Evolutionary conservation across 2,113 vertebrate genomes (phyloP).

Genomic region (Macroglossus sobrinus): DNA sequence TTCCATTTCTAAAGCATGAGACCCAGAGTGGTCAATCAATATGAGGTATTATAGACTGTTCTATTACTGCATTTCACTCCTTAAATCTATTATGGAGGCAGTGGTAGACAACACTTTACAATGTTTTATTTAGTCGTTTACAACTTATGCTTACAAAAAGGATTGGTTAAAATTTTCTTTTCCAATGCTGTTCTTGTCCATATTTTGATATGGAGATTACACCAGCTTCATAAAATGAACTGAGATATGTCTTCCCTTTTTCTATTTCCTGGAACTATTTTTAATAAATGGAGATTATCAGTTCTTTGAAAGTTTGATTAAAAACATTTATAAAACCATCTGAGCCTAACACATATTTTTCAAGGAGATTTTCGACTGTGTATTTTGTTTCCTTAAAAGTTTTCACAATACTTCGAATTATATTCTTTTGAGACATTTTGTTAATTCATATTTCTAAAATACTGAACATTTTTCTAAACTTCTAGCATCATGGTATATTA

Average conservation of each 20-base stretch:
- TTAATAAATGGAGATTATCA: background rate
- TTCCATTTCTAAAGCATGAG: background rate
- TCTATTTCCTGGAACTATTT: background rate
- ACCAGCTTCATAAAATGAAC: background rate
- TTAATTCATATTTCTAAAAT: background rate
- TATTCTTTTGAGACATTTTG: background rate
- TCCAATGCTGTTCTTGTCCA: background rate
- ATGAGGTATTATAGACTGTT: background rate
- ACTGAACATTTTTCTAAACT: background rate
- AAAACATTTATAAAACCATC: background rate
- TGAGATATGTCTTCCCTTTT: background rate
- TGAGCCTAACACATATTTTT: background rate
- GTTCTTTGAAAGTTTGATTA: background rate
- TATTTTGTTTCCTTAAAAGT: background rate
- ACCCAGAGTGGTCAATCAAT: background rate
- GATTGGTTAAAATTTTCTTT: background rate
- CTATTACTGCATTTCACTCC: background rate
- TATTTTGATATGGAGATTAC: background rate
- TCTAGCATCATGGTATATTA: background rate
- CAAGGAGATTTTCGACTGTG: background rate
- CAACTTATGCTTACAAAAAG: background rate
- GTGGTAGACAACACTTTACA: background rate
- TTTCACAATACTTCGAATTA: background rate
- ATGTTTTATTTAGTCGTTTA: background rate
- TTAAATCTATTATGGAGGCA: background rate